phyloP scores from a whole-genome alignment of 2,797 vertebrate species.

The Rhadinocentrus ornatus region DNA sequence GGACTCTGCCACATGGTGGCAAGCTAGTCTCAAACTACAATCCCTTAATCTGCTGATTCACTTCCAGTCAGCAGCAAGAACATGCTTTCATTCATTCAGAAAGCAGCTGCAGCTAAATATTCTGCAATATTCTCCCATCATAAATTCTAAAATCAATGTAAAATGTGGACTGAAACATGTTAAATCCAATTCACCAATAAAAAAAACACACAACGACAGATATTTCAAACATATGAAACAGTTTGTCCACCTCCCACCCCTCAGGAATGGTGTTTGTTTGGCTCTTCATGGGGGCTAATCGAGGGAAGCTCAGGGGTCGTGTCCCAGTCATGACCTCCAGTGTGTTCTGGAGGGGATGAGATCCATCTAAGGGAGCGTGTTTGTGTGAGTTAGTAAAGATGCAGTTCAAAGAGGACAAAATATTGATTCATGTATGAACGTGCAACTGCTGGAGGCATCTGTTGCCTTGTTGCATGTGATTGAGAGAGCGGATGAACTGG shows the following conservation, averaged over 20 bases:
- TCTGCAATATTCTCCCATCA: too few species aligned
- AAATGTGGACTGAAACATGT: too few species aligned
- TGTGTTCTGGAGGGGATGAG: conserved; percentile 66
- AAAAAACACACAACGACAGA: too few species aligned
- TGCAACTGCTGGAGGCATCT: conserved; percentile 71
- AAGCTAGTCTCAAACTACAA: conserved; percentile 46
- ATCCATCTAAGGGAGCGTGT: conserved; percentile 10
- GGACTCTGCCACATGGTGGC: conserved; percentile 53
- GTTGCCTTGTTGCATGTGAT: conserved; percentile 36
- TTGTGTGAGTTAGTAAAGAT: conserved; percentile 7
- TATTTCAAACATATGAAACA: not conserved
- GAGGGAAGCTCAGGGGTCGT: conserved; percentile 53
- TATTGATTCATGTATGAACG: conserved; percentile 69
- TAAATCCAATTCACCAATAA: too few species aligned
- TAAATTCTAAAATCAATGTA: too few species aligned
- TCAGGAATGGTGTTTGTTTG: not conserved
- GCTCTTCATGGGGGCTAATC: conserved; percentile 11
- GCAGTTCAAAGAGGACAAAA: conserved; percentile 57
- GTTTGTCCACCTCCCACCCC: conserved; percentile 37
- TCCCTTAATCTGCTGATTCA: not conserved
- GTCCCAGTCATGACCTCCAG: conserved; percentile 71
- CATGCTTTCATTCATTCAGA: too few species aligned
- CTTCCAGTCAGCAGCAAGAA: too few species aligned
- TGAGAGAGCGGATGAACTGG: conserved; percentile 20
- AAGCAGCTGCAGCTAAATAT: too few species aligned